Conservation (phyloP, 1,140 invertebrate species). For the Caerostris darwini region DNA sequence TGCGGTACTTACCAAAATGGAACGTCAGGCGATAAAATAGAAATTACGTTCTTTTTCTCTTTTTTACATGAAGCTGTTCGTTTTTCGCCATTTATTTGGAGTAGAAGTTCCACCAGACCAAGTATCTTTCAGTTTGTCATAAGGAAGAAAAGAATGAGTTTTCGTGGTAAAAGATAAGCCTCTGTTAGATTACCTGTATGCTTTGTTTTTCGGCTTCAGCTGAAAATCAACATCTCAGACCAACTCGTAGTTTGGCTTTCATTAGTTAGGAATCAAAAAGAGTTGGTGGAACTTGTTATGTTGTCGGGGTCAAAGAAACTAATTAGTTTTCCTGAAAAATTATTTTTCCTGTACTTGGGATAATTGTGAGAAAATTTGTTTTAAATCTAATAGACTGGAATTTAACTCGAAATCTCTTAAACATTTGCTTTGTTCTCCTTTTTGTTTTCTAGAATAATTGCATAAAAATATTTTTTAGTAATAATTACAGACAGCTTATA, state of each 20-base stretch:
- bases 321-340: background rate
- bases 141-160: background rate
- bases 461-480: background rate
- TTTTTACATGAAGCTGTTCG: background rate
- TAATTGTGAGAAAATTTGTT: background rate
- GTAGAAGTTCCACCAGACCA: background rate
- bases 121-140: background rate
- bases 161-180: background rate
- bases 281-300: background rate
- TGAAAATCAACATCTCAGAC: background rate
- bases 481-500: background rate
- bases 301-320: background rate
- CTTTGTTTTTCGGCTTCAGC: background rate
- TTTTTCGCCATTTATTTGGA: background rate
- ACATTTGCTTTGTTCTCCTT: background rate
- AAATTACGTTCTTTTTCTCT: background rate
- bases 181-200: background rate
- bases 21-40: background rate
- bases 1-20: background rate
- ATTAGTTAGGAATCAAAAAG: background rate
- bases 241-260: background rate
- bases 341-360: background rate
- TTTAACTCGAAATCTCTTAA: background rate
- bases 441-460: background rate
- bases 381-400: background rate